phyloP scores from a whole-genome alignment of 2,888 invertebrate genomes.

The Trichopoda pennipes region DNA sequence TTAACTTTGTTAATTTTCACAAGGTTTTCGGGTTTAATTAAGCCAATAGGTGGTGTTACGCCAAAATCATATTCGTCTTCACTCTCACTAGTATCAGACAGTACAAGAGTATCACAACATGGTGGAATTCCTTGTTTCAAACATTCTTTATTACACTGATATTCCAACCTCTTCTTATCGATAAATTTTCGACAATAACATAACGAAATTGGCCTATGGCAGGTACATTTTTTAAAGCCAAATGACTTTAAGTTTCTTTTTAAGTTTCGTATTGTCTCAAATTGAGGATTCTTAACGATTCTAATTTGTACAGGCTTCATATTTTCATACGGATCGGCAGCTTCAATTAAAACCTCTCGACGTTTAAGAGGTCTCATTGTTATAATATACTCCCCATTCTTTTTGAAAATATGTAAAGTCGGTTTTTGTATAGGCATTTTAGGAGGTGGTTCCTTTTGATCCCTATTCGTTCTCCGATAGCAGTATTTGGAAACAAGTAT shows the following conservation, averaged over 20 bases:
- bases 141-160: slow-evolving; percentile 82
- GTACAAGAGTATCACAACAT: slow-evolving; percentile 73
- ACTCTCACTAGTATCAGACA: slow-evolving; percentile 78
- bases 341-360: slow-evolving; percentile 82
- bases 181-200: slow-evolving; percentile 77
- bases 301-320: slow-evolving; percentile 87
- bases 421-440: slow-evolving; percentile 81
- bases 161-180: slow-evolving; percentile 81
- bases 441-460: slow-evolving; percentile 68
- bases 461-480: slow-evolving; percentile 74
- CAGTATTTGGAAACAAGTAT: slow-evolving; percentile 75
- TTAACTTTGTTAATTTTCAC: slow-evolving; percentile 82
- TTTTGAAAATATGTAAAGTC: slow-evolving; percentile 85
- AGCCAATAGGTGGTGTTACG: slow-evolving; percentile 87
- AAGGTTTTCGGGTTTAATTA: slow-evolving; percentile 84
- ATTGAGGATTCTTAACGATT: slow-evolving; percentile 83
- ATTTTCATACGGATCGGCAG: slow-evolving; percentile 86
- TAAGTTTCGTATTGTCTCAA: slow-evolving; percentile 82
- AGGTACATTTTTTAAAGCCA: slow-evolving; percentile 83
- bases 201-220: slow-evolving; percentile 81
- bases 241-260: slow-evolving; percentile 83
- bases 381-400: slow-evolving; percentile 85
- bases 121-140: slow-evolving; percentile 69
- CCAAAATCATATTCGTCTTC: slow-evolving; percentile 87
- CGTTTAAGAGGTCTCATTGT: slow-evolving; percentile 86